Conservation (phyloP, 2,797 vertebrate genomes). For the Scleropages formosus region DNA sequence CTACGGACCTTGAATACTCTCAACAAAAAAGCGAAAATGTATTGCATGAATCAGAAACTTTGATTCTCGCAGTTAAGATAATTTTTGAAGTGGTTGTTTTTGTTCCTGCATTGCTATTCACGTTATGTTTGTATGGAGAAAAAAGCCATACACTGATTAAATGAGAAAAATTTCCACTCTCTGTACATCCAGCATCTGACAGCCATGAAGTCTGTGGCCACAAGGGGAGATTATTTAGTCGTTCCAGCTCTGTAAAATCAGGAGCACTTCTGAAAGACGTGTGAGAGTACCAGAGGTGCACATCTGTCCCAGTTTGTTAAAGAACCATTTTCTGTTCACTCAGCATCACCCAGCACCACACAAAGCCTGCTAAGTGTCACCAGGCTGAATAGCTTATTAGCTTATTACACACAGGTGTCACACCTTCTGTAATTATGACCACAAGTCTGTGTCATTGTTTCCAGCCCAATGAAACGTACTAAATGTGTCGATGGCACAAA, state of each 20-base stretch:
- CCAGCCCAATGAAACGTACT: constrained; percentile 11
- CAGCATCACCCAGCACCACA: constrained; percentile 13
- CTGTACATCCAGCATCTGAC: not conserved
- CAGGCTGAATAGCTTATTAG: constrained; percentile 7
- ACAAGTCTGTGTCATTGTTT: constrained; percentile 2
- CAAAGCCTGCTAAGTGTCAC: constrained; percentile 5
- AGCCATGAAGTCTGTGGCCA: constrained; percentile 6
- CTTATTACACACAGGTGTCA: constrained; percentile 14
- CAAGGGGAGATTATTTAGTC: not conserved
- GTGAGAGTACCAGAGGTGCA: not conserved
- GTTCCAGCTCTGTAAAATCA: constrained; percentile 18
- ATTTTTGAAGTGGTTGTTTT: no score
- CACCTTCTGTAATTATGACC: constrained; percentile 11
- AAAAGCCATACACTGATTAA: no score
- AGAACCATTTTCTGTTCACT: constrained; percentile 9
- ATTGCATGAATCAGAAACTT: no score
- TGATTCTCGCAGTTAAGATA: no score
- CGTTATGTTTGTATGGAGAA: no score
- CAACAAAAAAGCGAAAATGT: no score
- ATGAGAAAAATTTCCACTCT: not conserved
- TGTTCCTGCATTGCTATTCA: no score
- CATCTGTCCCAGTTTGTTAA: constrained; percentile 2
- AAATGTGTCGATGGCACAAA: constrained; percentile 1
- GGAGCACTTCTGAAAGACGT: not conserved
- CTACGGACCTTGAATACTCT: no score